Percentiles rank a stretch among this genome's conserved stretches.
phyloP scores from a whole-genome alignment of 92 coral and sea anemone species.

The Blastomussa wellsi region DNA sequence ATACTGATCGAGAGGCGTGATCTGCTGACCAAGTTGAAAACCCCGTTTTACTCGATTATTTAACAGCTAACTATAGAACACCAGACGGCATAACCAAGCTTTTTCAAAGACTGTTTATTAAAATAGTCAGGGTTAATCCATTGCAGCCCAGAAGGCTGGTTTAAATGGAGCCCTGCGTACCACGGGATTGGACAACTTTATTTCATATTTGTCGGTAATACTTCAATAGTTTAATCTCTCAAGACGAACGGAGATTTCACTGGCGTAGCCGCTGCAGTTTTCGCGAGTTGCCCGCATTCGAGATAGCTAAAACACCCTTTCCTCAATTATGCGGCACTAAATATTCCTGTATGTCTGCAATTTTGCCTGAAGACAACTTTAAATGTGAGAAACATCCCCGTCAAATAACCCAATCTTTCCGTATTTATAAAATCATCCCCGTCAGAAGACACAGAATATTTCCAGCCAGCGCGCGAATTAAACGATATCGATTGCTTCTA shows the following conservation, averaged over 20 bases:
- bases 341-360: neutral
- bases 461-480: neutral
- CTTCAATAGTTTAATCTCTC: neutral
- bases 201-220: neutral
- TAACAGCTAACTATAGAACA: neutral
- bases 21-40: neutral
- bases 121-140: conserved; percentile 18
- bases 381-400: neutral
- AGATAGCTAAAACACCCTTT: neutral
- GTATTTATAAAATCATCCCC: neutral
- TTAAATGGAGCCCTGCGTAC: conserved; percentile 45
- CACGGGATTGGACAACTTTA: conserved; percentile 16
- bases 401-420: neutral
- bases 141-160: conserved; percentile 23
- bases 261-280: neutral
- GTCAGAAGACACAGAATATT: neutral
- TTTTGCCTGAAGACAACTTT: neutral
- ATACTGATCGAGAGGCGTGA: neutral
- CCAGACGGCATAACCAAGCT: neutral
- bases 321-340: neutral
- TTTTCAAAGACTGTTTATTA: conserved; percentile 7
- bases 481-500: neutral
- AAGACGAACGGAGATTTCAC: neutral
- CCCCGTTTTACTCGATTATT: neutral
- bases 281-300: neutral